A percentile compares a stretch with the other conserved stretches of the same genome.
phyloP scores from a whole-genome alignment of 1,140 invertebrate genomes.

The Battus philenor region DNA sequence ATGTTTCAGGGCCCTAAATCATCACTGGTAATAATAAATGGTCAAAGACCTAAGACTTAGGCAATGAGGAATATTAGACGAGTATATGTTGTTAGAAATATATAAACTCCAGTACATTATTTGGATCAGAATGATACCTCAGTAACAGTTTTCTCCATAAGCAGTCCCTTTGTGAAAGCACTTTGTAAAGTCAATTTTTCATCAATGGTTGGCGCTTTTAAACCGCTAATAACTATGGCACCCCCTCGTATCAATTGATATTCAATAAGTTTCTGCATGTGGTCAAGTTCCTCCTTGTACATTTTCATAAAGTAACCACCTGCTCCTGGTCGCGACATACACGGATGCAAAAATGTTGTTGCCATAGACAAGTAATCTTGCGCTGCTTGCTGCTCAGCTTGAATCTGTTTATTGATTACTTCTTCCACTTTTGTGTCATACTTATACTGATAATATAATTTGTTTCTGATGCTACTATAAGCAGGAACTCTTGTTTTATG shows the following conservation, averaged over 20 bases:
- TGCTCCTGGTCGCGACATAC: slow-evolving; percentile 22
- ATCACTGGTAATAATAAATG: too few relatives aligned
- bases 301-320: slow-evolving; percentile 37
- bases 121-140: slow-evolving; percentile 17
- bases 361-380: slow-evolving; percentile 33
- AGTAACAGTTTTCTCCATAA: slow-evolving; percentile 30
- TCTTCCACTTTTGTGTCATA: slow-evolving; percentile 24
- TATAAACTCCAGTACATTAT: not conserved
- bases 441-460: slow-evolving; percentile 21
- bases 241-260: slow-evolving; percentile 35
- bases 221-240: slow-evolving; percentile 17
- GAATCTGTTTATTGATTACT: slow-evolving; percentile 31
- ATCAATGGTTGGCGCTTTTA: slow-evolving; percentile 17
- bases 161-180: slow-evolving; percentile 28
- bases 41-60: too few relatives aligned
- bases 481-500: not conserved
- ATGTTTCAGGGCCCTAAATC: too few relatives aligned
- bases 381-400: slow-evolving; percentile 31
- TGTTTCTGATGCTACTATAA: not conserved
- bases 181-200: slow-evolving; percentile 22
- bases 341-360: slow-evolving; percentile 27
- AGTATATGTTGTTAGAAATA: too few relatives aligned
- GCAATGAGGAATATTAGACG: too few relatives aligned
- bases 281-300: slow-evolving; percentile 34
- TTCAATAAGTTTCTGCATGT: slow-evolving; percentile 31